phyloP scores from a whole-genome alignment of 2,888 invertebrate species.

The Automeris io region DNA sequence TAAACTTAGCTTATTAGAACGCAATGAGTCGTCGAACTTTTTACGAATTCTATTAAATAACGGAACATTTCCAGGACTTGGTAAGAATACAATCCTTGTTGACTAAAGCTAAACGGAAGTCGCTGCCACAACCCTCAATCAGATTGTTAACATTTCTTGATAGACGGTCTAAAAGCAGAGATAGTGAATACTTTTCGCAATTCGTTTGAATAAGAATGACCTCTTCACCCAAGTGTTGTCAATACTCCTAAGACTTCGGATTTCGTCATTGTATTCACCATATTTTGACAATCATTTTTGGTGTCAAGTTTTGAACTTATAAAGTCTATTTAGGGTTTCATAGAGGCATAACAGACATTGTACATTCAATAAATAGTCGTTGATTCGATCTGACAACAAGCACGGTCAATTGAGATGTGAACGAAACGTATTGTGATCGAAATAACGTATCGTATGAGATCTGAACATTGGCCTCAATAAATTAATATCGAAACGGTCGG shows the following conservation, averaged over 20 bases:
- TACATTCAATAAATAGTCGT: slow-evolving; percentile 27
- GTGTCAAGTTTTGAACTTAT: no score
- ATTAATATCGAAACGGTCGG: slow-evolving; percentile 22
- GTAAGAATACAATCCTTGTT: no score
- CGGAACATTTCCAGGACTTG: no score
- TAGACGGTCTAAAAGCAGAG: slow-evolving; percentile 25
- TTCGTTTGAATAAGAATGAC: slow-evolving; percentile 22
- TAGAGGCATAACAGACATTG: neutral
- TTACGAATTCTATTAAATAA: no score
- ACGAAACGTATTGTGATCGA: slow-evolving; percentile 48
- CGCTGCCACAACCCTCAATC: slow-evolving; percentile 8
- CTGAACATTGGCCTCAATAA: slow-evolving; percentile 31
- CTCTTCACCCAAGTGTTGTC: neutral
- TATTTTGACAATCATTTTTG: slow-evolving; percentile 25
- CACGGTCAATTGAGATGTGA: slow-evolving; percentile 52
- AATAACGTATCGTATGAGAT: slow-evolving; percentile 27
- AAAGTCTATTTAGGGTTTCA: slow-evolving; percentile 2
- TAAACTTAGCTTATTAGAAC: no score
- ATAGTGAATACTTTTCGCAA: slow-evolving; percentile 38
- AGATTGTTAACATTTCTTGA: slow-evolving; percentile 20
- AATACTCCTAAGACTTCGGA: neutral
- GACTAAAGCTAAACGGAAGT: neutral
- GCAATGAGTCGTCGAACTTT: no score
- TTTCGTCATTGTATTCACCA: slow-evolving; percentile 5
- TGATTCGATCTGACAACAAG: slow-evolving; percentile 44